Evolutionary conservation across 2,888 invertebrate species (phyloP), one percentile per base, ranked within the genome.

Genomic region (Melieria crassipennis): DNA sequence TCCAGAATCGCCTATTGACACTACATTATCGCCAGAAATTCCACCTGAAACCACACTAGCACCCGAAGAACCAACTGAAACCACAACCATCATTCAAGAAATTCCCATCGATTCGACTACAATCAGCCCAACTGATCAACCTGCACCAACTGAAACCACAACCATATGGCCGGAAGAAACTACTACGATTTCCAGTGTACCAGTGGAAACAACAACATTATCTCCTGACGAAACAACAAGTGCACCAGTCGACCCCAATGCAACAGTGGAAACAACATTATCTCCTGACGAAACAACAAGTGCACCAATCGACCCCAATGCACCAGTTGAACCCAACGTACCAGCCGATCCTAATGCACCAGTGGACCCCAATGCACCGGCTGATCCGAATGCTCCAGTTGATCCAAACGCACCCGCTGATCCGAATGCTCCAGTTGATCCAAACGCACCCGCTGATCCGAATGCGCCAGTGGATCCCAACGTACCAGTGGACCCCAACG

Each of bases 401-500:
- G 48, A 73, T 47, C 69, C 73, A 1, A 70, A 42, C 58, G 47
- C n/a, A 30, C 58, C 73, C n/a, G 69, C 50, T 7, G 63, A 65
- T 52, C 65, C 55, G 7, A 43, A 50, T 30, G 30, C 52, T 1
- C 50, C 70, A 52, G 52, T 43, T 1, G 52, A 47, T n/a, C 73
- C 69, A 6, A 71, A 75, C n/a, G 76, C 77, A 50, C 42, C 47
- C 13, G 58, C 11, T 13, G 58, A 43, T 58, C 55, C 64, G 5
- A 63, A 9, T 55, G 7, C 9, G 4, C 64, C 52, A 47, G 48
- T 3, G 4, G n/a, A 62, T 43, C 48, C 13, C 45, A n/a, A 30
- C 62, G 57, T 13, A 70, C 73, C 30, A 56, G 52, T 42, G 16
- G 16, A 69, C 10, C 75, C 76, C 0, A 77, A 74, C 4, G 68